Conservation (phyloP, 1,140 invertebrate species). For the Drosophila kanapiae region DNA sequence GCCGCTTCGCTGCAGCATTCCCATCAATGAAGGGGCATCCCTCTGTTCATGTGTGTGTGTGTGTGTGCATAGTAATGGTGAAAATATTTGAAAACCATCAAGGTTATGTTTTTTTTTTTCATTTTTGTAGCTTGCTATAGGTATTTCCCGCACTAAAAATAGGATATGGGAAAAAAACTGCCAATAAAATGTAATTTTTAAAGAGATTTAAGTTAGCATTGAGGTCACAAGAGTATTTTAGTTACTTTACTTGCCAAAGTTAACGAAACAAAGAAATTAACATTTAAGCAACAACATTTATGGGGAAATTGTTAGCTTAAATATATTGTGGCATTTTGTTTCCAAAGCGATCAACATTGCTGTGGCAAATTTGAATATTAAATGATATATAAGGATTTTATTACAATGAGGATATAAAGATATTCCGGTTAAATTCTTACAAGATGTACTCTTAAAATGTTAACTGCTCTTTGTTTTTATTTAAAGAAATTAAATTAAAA, state of each 20-base stretch:
- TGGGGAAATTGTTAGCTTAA: not conserved
- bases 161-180: not conserved
- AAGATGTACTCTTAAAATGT: not conserved
- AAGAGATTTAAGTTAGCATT: not conserved
- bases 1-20: not conserved
- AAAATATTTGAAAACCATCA: slow-evolving; percentile 5
- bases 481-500: too few relatives aligned
- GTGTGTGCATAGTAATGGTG: slow-evolving; percentile 9
- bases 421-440: not conserved
- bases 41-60: not conserved
- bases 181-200: not conserved
- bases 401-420: too few relatives aligned
- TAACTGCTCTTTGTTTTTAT: too few relatives aligned
- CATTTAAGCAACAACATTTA: not conserved
- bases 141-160: not conserved
- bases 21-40: slow-evolving; percentile 9
- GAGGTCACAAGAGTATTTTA: not conserved
- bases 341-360: too few relatives aligned
- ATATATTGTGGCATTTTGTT: too few relatives aligned
- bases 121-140: too few relatives aligned
- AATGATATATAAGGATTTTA: too few relatives aligned
- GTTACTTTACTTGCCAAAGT: not conserved
- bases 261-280: not conserved
- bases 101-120: not conserved
- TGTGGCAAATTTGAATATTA: too few relatives aligned